Percentiles rank a stretch among this genome's conserved stretches.
Evolutionary conservation across 2,888 invertebrate genomes (phyloP).

Genomic region (Chamaedrilus cognettii): DNA sequence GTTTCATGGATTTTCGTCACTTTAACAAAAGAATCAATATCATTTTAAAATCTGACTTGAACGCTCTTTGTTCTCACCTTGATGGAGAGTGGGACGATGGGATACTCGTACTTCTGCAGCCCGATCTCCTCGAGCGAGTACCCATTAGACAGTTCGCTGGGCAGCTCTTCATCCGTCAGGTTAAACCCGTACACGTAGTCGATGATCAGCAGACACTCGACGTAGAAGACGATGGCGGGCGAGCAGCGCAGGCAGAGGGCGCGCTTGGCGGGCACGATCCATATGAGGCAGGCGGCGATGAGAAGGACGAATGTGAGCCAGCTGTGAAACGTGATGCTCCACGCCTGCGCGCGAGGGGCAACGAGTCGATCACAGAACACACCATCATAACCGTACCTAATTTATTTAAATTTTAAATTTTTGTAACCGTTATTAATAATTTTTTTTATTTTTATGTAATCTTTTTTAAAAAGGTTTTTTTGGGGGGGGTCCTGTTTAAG

Average conservation of each 20-base stretch:
- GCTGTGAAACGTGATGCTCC: conserved; percentile 98
- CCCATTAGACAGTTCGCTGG: conserved; percentile 56
- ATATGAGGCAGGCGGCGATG: conserved; percentile 91
- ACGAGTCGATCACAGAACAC: too few relatives aligned
- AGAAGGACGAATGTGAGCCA: conserved; percentile 96
- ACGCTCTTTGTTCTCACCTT: conserved; percentile 67
- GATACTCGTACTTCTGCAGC: conserved; percentile 63
- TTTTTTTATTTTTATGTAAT: too few relatives aligned
- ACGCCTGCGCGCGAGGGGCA: too few relatives aligned
- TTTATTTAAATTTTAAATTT: too few relatives aligned
- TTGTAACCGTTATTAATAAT: too few relatives aligned
- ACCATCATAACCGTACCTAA: too few relatives aligned
- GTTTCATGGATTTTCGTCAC: too few relatives aligned
- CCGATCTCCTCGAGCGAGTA: conserved; percentile 51
- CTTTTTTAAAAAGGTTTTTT: too few relatives aligned
- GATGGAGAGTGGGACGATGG: conserved; percentile 63
- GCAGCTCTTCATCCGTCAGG: conserved; percentile 79
- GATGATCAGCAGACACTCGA: conserved; percentile 80
- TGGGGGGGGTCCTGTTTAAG: too few relatives aligned
- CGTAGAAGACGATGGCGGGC: conserved; percentile 84
- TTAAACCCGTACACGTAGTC: conserved; percentile 80
- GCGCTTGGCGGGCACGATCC: conserved; percentile 83
- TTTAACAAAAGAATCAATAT: too few relatives aligned
- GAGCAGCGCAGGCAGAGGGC: conserved; percentile 85
- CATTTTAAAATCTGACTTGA: conserved; percentile 6